Percentiles rank a stretch among this genome's conserved stretches.
These are phyloP conservation scores for Saccostrea glomerata DNA, from an alignment of 1,140 invertebrate species.

Conservation along the genomic window DNA sequence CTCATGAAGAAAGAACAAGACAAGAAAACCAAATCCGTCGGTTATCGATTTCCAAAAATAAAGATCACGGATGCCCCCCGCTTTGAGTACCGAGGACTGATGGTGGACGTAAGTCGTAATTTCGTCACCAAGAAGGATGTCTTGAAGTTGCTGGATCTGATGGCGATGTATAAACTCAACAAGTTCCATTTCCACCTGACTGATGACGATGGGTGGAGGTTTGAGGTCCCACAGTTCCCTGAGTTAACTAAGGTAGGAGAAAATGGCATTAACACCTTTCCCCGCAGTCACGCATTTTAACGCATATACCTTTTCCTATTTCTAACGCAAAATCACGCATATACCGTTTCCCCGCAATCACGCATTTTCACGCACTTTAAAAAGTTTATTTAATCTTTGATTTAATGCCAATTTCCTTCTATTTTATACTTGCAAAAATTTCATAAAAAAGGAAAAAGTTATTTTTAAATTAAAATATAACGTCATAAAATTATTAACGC, in stretches of 20 bases:
- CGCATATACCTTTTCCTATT: too few species aligned
- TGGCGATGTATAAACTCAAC: conserved; percentile 76
- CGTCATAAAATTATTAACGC: too few species aligned
- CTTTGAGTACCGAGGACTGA: conserved; percentile 72
- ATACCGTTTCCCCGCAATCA: too few species aligned
- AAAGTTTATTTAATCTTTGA: too few species aligned
- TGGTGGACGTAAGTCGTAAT: conserved; percentile 75
- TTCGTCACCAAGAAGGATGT: conserved; percentile 71
- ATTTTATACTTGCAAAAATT: too few species aligned
- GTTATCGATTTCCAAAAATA: conserved; percentile 42
- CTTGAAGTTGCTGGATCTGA: conserved; percentile 68
- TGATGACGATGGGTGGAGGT: conserved; percentile 76
- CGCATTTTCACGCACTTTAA: too few species aligned
- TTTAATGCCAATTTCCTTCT: too few species aligned
- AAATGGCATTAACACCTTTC: too few species aligned
- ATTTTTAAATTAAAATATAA: too few species aligned
- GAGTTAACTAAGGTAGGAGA: conserved; percentile 75
- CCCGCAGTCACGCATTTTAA: too few species aligned
- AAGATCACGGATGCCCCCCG: conserved; percentile 65
- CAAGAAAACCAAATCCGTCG: conserved; percentile 23
- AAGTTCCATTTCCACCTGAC: conserved; percentile 75
- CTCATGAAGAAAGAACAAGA: conserved; percentile 42
- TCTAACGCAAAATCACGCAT: too few species aligned
- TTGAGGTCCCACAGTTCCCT: conserved; percentile 70
- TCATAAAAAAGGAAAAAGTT: too few species aligned